A percentile compares a stretch with the other conserved stretches of the same genome.
Evolutionary conservation across 35 echinoderm and acorn worm species (phyloP).

Genomic region (Anneissia japonica): DNA sequence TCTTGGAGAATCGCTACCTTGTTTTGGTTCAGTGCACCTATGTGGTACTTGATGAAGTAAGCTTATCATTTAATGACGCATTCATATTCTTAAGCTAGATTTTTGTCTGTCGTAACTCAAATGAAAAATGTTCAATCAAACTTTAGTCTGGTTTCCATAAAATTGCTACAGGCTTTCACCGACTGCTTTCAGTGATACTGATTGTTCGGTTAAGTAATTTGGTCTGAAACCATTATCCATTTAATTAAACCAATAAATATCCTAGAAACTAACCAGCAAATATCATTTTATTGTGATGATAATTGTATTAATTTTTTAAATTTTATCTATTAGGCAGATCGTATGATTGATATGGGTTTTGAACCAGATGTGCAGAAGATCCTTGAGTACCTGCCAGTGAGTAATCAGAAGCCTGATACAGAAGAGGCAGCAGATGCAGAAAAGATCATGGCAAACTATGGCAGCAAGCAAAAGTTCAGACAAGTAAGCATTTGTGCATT

Average conservation of each 20-base stretch:
- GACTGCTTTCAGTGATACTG: too few species aligned
- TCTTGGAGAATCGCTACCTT: slow-evolving; percentile 91
- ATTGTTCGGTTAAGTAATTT: too few species aligned
- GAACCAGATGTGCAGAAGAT: slow-evolving; percentile 96
- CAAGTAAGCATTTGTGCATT: slow-evolving; percentile 56
- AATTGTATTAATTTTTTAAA: too few species aligned
- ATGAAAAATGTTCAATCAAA: too few species aligned
- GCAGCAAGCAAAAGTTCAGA: slow-evolving; percentile 81
- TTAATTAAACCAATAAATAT: too few species aligned
- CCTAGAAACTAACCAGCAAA: too few species aligned
- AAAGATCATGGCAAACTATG: slow-evolving; percentile 71
- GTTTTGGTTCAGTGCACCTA: slow-evolving; percentile 90
- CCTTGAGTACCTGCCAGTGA: slow-evolving; percentile 80
- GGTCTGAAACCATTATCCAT: too few species aligned
- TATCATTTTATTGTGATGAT: too few species aligned
- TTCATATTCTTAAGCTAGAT: too few species aligned
- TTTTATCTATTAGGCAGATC: slow-evolving; percentile 68
- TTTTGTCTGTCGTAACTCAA: too few species aligned
- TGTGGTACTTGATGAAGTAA: slow-evolving; percentile 96
- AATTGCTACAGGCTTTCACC: too few species aligned
- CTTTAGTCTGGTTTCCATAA: too few species aligned
- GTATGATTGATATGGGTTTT: slow-evolving; percentile 99
- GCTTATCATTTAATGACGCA: background rate
- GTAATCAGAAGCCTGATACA: slow-evolving; percentile 96
- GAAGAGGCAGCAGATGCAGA: slow-evolving; percentile 78